Evolutionary conservation across 2,113 vertebrate species (phyloP).

Genomic region (Trichechus manatus): DNA sequence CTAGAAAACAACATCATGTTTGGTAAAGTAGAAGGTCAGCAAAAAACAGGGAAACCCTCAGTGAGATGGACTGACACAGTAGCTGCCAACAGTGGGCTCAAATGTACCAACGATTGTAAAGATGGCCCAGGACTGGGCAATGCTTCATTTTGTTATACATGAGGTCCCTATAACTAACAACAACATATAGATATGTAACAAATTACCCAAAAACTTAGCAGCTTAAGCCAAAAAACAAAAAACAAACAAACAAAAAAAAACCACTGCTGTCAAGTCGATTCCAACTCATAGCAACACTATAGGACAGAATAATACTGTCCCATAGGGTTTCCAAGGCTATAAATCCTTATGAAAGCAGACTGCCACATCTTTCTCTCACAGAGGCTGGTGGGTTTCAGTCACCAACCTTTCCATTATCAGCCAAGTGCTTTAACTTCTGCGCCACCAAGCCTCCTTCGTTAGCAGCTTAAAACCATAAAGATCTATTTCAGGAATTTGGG

Average conservation of each 20-base stretch:
- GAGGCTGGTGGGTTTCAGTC: no score
- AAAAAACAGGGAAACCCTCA: not conserved
- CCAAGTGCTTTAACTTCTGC: no score
- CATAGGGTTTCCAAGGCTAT: no score
- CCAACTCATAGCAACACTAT: no score
- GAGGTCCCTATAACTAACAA: not conserved
- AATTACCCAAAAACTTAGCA: not conserved
- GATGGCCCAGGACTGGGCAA: not conserved
- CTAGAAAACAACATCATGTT: not conserved
- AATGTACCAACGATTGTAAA: not conserved
- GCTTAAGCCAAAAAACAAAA: not conserved
- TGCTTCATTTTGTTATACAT: not conserved
- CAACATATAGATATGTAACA: not conserved
- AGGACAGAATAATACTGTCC: no score
- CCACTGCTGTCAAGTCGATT: no score
- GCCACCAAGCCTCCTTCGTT: no score
- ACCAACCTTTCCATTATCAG: no score
- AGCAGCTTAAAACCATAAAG: no score
- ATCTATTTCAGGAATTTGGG: not conserved
- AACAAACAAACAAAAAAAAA: no score
- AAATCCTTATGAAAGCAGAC: no score
- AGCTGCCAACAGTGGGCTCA: not conserved
- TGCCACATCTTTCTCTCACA: no score
- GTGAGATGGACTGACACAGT: not conserved
- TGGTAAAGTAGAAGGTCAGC: not conserved